Percentiles rank a stretch among this genome's conserved stretches.
These are phyloP conservation scores for Pollachius pollachius DNA, from an alignment of 2,113 vertebrate species.

Conservation along the genomic window DNA sequence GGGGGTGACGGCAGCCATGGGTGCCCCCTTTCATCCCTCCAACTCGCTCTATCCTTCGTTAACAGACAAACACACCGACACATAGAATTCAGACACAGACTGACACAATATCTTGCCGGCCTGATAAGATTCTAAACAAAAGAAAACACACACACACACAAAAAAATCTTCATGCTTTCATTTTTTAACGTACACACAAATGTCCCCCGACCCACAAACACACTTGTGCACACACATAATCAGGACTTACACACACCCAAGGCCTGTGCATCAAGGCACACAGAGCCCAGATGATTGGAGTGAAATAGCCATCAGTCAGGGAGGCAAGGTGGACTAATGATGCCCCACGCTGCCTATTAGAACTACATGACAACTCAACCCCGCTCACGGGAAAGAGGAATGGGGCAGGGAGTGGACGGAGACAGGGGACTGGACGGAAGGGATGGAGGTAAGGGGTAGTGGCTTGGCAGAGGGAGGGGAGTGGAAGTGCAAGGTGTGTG, in stretches of 20 bases:
- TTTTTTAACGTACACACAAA: no score
- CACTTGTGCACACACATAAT: conserved; percentile 11
- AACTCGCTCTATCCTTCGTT: no score
- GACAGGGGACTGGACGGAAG: background rate
- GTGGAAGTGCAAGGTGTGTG: conserved; percentile 32
- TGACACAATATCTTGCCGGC: no score
- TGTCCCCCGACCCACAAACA: no score
- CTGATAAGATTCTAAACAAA: no score
- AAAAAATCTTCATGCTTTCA: no score
- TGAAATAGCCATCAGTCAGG: conserved; percentile 98
- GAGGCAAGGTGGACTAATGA: conserved; percentile 95
- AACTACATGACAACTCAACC: conserved; percentile 99
- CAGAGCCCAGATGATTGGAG: conserved; percentile 92
- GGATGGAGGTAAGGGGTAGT: no score
- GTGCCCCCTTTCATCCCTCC: background rate
- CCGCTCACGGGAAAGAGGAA: conserved; percentile 72
- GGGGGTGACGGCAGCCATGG: no score
- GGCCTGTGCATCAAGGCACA: background rate
- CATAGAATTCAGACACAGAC: no score
- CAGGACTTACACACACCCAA: background rate
- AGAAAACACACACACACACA: no score
- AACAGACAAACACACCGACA: background rate
- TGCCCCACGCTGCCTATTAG: conserved; percentile 98
- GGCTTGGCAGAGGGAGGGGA: no score
- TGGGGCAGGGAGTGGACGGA: conserved; percentile 30